Percentiles rank a stretch among this genome's conserved stretches.
Conservation (phyloP, 2,113 vertebrate genomes). For the Polypterus bichir region DNA sequence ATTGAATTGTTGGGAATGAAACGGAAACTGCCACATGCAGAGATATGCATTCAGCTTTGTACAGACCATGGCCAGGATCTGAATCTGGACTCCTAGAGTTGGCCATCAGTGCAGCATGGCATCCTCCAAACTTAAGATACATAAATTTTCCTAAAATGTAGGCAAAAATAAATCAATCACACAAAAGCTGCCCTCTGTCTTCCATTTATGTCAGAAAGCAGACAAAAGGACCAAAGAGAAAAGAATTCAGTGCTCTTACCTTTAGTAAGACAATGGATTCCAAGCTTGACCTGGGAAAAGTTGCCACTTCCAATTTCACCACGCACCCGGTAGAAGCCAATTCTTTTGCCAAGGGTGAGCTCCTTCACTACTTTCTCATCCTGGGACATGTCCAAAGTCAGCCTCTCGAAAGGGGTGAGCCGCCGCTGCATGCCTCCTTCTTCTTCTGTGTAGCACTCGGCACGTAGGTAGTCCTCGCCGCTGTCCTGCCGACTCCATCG, state of each 20-base stretch:
- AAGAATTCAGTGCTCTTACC: constrained; percentile 42
- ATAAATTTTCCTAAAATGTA: too few species aligned
- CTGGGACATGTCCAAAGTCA: constrained; percentile 82
- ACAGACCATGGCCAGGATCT: too few species aligned
- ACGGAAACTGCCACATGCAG: too few species aligned
- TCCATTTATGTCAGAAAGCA: too few species aligned
- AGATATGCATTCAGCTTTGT: too few species aligned
- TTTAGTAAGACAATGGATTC: constrained; percentile 88
- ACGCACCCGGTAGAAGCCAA: constrained; percentile 89
- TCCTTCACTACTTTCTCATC: constrained; percentile 86
- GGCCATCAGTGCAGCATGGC: too few species aligned
- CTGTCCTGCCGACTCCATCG: constrained; percentile 68
- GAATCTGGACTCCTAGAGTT: too few species aligned
- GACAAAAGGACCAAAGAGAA: too few species aligned
- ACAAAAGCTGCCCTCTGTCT: too few species aligned
- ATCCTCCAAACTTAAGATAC: too few species aligned
- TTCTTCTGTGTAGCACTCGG: constrained; percentile 42
- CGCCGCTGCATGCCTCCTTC: constrained; percentile 50
- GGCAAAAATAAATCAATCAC: too few species aligned
- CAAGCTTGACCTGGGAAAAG: constrained; percentile 93
- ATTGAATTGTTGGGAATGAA: too few species aligned
- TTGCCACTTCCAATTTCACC: constrained; percentile 94
- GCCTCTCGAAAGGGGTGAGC: constrained; percentile 76
- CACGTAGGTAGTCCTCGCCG: constrained; percentile 40
- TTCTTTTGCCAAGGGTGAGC: constrained; percentile 78